Evolutionary conservation across 2,797 vertebrate species (phyloP).

Genomic region (Varecia variegata): DNA sequence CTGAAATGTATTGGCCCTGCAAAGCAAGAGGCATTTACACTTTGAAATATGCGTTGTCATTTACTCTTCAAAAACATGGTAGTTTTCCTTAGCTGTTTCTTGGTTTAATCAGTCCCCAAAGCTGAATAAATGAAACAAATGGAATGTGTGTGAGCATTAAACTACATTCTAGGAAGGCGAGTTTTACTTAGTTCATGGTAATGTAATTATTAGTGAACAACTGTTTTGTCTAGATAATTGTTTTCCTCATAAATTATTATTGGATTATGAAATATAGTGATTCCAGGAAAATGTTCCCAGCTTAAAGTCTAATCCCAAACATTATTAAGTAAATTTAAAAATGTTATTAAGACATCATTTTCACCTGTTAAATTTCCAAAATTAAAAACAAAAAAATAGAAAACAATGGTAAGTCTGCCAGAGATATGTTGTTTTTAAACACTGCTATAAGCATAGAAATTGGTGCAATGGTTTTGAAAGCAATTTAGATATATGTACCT

Average conservation of each 20-base stretch:
- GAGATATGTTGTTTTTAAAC: neutral
- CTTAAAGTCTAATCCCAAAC: constrained; percentile 34
- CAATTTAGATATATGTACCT: neutral
- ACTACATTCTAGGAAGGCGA: constrained; percentile 50
- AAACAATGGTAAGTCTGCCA: neutral
- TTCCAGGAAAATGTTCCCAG: neutral
- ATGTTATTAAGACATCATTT: neutral
- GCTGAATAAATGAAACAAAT: constrained; percentile 61
- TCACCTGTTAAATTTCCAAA: neutral
- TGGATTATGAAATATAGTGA: neutral
- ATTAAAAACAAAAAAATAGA: neutral
- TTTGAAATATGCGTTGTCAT: constrained; percentile 75
- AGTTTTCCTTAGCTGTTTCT: constrained; percentile 54
- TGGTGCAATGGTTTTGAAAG: constrained; percentile 8
- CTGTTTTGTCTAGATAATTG: constrained; percentile 54
- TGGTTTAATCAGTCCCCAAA: constrained; percentile 67
- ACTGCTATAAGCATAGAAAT: neutral
- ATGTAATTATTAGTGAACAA: constrained; percentile 43
- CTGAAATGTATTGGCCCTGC: constrained; percentile 60
- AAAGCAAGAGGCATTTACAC: constrained; percentile 59
- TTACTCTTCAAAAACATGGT: constrained; percentile 59
- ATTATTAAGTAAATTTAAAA: neutral
- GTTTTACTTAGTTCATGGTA: constrained; percentile 42
- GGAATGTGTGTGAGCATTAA: constrained; percentile 15
- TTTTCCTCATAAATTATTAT: constrained; percentile 50